phyloP scores from a whole-genome alignment of 2,113 vertebrate genomes.

The Pithys albifrons region DNA sequence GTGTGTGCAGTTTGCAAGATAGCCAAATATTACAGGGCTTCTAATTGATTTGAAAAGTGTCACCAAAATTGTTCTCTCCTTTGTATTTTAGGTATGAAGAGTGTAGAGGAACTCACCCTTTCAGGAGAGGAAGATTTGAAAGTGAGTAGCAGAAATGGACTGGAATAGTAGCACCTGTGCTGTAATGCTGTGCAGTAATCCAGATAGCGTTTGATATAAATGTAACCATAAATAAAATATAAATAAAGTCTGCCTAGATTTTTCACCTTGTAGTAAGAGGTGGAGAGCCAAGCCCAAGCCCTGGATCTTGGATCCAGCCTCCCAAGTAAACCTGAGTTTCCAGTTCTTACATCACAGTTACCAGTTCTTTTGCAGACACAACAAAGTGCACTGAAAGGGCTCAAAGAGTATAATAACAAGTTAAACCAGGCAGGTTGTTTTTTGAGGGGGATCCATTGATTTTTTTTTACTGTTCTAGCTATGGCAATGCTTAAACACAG shows the following conservation, averaged over 20 bases:
- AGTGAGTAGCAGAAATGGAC: neutral
- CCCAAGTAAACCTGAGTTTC: neutral
- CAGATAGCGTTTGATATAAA: neutral
- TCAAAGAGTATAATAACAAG: neutral
- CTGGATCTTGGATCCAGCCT: neutral
- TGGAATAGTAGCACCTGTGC: neutral
- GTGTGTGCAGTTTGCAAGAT: neutral
- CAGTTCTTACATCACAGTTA: neutral
- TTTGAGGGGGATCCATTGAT: neutral
- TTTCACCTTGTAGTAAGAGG: neutral
- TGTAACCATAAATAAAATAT: neutral
- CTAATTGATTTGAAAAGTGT: neutral
- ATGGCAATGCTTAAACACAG: rapidly evolving
- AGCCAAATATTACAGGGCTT: neutral
- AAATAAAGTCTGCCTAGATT: neutral
- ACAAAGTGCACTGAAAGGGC: neutral
- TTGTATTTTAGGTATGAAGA: neutral
- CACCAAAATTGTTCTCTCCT: neutral
- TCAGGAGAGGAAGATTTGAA: neutral
- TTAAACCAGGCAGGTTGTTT: neutral
- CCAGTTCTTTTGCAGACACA: neutral
- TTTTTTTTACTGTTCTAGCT: neutral
- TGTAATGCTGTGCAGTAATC: neutral
- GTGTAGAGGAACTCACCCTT: neutral
- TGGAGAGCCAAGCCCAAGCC: neutral